phyloP scores from a whole-genome alignment of 2,113 vertebrate species.

The Lucifuga dentata region DNA sequence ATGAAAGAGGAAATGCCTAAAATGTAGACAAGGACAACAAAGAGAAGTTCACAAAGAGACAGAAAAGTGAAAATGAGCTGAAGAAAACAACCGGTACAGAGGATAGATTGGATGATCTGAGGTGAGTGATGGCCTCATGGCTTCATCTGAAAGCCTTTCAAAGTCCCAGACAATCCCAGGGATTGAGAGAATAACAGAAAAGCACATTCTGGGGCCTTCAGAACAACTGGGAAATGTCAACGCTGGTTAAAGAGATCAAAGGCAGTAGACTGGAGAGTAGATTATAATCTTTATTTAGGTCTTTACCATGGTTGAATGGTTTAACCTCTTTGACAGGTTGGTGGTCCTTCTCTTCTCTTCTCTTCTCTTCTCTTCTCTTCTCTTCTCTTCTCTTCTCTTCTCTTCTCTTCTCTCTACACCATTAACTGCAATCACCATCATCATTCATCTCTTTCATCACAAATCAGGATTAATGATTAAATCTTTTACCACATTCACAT shows the following conservation, averaged over 20 bases:
- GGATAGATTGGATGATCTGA: neutral
- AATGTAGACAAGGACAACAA: constrained; percentile 2
- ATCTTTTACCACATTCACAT: constrained; percentile 12
- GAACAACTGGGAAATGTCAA: neutral
- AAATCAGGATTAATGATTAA: constrained; percentile 34
- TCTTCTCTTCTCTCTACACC: constrained; percentile 1
- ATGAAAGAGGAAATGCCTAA: too few relatives aligned
- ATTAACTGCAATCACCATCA: neutral
- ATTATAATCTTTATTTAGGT: constrained; percentile 15
- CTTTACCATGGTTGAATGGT: neutral
- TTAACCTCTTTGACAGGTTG: constrained; percentile 28
- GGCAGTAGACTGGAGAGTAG: neutral
- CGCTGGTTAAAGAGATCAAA: constrained; percentile 8
- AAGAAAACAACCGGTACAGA: neutral
- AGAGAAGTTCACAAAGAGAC: neutral
- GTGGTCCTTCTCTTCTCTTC: constrained; percentile 1
- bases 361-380: neutral
- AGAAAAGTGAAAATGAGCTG: neutral
- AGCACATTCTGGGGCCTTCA: neutral
- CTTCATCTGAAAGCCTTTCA: constrained; percentile 37
- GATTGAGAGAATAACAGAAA: constrained; percentile 31
- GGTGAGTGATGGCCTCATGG: neutral
- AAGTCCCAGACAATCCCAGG: constrained; percentile 18
- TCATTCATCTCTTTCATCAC: constrained; percentile 29
- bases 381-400: neutral